phyloP scores from a whole-genome alignment of 2,888 invertebrate genomes.

The Villa cingulata region DNA sequence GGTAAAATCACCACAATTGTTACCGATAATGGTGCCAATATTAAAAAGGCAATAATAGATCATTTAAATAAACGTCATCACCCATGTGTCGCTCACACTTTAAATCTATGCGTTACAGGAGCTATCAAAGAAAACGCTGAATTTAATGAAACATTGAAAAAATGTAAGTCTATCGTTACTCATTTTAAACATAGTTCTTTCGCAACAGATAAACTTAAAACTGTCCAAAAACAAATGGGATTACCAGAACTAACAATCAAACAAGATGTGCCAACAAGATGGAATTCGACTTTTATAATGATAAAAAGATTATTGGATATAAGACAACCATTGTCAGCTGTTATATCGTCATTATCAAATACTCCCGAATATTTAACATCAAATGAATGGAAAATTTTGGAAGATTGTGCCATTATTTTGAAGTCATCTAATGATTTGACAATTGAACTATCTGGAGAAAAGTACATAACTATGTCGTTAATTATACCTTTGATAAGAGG shows the following conservation, averaged over 20 bases:
- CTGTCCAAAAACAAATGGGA: constrained; percentile 2
- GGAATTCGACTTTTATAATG: constrained; percentile 8
- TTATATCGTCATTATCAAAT: constrained; percentile 1
- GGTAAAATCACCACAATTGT: constrained; percentile 3
- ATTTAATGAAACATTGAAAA: not conserved
- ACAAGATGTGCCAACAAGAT: constrained; percentile 8
- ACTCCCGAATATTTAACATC: not conserved
- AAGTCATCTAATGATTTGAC: not conserved
- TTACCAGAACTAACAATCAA: constrained; percentile 4
- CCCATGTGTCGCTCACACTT: constrained; percentile 6
- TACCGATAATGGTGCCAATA: constrained; percentile 6
- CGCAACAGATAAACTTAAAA: constrained; percentile 2
- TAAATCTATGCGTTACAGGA: constrained; percentile 1
- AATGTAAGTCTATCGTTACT: not conserved
- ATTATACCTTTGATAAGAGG: not conserved
- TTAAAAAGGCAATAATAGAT: constrained; percentile 3
- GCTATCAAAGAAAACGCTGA: too few species aligned
- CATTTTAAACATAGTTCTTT: constrained; percentile 6
- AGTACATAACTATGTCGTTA: constrained; percentile 1
- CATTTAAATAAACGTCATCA: constrained; percentile 5
- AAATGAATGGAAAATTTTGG: constrained; percentile 2
- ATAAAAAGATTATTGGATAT: constrained; percentile 1
- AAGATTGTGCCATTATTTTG: constrained; percentile 3
- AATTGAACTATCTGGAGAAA: constrained; percentile 4
- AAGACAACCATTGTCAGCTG: constrained; percentile 6